These are phyloP conservation scores for Onthophagus taurus DNA, from an alignment of 1,140 invertebrate genomes.

Conservation along the genomic window DNA sequence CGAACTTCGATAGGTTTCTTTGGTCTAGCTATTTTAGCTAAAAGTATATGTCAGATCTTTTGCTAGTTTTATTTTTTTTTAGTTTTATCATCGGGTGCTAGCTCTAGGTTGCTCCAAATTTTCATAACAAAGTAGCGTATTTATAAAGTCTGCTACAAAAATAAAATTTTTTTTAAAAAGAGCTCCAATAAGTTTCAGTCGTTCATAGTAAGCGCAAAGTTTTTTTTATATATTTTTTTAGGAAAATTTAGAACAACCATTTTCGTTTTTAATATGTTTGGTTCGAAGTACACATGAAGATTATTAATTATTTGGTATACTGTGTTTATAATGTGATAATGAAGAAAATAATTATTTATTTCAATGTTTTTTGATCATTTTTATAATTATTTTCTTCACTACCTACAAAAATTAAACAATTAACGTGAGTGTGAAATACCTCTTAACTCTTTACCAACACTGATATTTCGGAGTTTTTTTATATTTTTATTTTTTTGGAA, in stretches of 20 bases:
- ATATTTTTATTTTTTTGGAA: too few species aligned
- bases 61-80: not conserved
- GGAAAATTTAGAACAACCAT: conserved; percentile 12
- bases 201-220: too few species aligned
- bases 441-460: too few species aligned
- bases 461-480: too few species aligned
- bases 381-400: too few species aligned
- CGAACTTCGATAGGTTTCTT: conserved; percentile 34
- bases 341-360: conserved; percentile 7
- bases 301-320: conserved; percentile 22
- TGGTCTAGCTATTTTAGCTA: conserved; percentile 31
- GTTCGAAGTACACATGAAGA: too few species aligned
- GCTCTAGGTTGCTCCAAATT: not conserved
- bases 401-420: too few species aligned
- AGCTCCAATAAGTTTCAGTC: conserved; percentile 14
- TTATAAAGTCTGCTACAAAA: conserved; percentile 1
- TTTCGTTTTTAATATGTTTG: conserved; percentile 9
- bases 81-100: not conserved
- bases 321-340: conserved; percentile 6
- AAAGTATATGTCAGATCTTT: conserved; percentile 10
- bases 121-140: too few species aligned
- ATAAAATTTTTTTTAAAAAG: conserved; percentile 1
- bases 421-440: too few species aligned
- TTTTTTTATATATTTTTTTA: conserved; percentile 12
- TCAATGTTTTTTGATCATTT: conserved; percentile 4